phyloP scores from a whole-genome alignment of 2,113 vertebrate genomes.

The Oryzias woworae region DNA sequence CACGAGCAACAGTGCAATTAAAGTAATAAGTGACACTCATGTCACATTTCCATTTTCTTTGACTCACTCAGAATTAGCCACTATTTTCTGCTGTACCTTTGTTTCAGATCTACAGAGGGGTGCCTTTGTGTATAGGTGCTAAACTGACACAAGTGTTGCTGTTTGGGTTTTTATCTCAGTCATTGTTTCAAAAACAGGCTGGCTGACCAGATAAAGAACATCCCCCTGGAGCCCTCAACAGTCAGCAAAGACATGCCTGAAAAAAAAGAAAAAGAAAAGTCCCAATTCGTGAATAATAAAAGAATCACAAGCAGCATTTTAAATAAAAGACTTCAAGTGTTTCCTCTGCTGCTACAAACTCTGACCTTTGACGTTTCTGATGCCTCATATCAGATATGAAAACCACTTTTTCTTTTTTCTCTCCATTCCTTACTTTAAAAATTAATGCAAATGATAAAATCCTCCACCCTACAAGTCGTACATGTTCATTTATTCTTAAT shows the following conservation, averaged over 20 bases:
- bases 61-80: conserved; percentile 31
- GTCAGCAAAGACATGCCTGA: conserved; percentile 36
- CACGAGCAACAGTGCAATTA: conserved; percentile 25
- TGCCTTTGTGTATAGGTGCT: conserved; percentile 51
- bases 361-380: not conserved
- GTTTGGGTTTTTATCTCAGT: conserved; percentile 62
- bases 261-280: conserved; percentile 14
- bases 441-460: conserved; percentile 18
- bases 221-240: conserved; percentile 52
- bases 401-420: conserved; percentile 1
- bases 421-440: conserved; percentile 3
- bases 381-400: too few relatives aligned
- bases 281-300: conserved; percentile 39
- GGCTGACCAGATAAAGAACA: conserved; percentile 61
- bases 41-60: conserved; percentile 55
- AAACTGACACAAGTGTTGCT: conserved; percentile 61
- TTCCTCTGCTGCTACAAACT: conserved; percentile 1
- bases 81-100: conserved; percentile 32
- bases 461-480: not conserved
- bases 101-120: conserved; percentile 41
- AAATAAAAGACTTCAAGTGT: conserved; percentile 1
- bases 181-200: conserved; percentile 71
- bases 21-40: conserved; percentile 31
- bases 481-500: conserved; percentile 21
- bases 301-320: conserved; percentile 48